A percentile compares a stretch with the other conserved stretches of the same genome.
phyloP scores from a whole-genome alignment of 2,113 vertebrate genomes.

The Elachura formosa region DNA sequence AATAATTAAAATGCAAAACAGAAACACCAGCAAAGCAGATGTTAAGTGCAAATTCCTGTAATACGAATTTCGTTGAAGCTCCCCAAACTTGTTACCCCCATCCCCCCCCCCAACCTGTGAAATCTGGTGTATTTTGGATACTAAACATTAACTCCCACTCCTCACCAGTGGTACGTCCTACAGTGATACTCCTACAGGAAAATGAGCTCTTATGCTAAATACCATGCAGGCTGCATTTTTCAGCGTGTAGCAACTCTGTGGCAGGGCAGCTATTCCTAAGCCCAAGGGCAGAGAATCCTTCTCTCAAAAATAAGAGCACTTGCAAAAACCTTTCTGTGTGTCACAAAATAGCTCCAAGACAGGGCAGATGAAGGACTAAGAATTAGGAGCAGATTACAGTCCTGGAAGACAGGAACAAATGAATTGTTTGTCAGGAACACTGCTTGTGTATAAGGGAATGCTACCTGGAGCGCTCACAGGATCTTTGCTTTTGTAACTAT shows the following conservation, averaged over 20 bases:
- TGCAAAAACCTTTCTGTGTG: background rate
- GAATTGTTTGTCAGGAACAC: background rate
- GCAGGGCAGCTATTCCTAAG: background rate
- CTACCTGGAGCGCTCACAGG: background rate
- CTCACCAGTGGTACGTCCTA: too few species aligned
- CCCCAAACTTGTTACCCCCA: background rate
- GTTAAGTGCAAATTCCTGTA: background rate
- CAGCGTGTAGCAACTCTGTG: background rate
- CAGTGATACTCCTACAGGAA: background rate
- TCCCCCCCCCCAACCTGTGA: background rate
- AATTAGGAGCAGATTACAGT: conserved; percentile 13
- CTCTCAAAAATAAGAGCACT: background rate
- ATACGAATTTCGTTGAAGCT: background rate
- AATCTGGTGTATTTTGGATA: background rate
- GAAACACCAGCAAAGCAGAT: conserved; percentile 3
- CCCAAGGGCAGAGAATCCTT: background rate
- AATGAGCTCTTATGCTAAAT: background rate
- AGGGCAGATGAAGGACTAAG: conserved; percentile 8
- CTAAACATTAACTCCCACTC: background rate
- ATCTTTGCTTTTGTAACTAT: background rate
- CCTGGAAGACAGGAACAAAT: background rate
- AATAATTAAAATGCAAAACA: conserved; percentile 53
- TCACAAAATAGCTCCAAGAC: conserved; percentile 12
- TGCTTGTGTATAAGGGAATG: background rate
- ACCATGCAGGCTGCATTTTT: background rate